Evolutionary conservation across 2,797 vertebrate species (phyloP).

Genomic region (Sebastes alutus): DNA sequence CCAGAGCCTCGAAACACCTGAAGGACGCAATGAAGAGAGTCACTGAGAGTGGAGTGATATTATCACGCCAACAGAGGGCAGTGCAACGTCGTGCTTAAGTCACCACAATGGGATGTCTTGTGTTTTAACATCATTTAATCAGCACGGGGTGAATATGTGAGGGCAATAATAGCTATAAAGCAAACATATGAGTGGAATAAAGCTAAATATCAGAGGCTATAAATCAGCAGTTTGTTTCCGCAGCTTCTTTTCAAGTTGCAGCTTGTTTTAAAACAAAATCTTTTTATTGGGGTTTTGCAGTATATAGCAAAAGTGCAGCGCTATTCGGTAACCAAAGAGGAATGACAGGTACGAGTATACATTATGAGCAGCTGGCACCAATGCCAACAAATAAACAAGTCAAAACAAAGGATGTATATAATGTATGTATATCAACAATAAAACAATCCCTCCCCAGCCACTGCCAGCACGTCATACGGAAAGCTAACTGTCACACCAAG

Average conservation of each 20-base stretch:
- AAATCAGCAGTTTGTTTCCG: background rate
- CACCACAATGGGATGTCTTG: background rate
- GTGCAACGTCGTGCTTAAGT: background rate
- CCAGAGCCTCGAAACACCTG: constrained; percentile 87
- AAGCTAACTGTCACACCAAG: too few species aligned
- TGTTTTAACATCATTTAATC: background rate
- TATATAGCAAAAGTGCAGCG: too few species aligned
- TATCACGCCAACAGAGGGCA: constrained; percentile 62
- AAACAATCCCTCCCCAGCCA: too few species aligned
- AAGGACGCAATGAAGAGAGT: background rate
- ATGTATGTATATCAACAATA: too few species aligned
- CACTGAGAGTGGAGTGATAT: background rate
- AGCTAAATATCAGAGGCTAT: background rate
- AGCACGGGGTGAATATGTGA: background rate
- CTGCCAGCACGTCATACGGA: too few species aligned
- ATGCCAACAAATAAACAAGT: too few species aligned
- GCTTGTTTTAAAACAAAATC: background rate
- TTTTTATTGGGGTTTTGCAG: too few species aligned
- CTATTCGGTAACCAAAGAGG: too few species aligned
- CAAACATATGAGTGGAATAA: background rate
- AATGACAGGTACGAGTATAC: too few species aligned
- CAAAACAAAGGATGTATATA: too few species aligned
- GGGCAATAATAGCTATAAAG: background rate
- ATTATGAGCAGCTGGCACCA: too few species aligned
- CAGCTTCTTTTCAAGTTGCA: background rate